Conservation (phyloP, 2,888 invertebrate species). For the Drosophila phalerata region DNA sequence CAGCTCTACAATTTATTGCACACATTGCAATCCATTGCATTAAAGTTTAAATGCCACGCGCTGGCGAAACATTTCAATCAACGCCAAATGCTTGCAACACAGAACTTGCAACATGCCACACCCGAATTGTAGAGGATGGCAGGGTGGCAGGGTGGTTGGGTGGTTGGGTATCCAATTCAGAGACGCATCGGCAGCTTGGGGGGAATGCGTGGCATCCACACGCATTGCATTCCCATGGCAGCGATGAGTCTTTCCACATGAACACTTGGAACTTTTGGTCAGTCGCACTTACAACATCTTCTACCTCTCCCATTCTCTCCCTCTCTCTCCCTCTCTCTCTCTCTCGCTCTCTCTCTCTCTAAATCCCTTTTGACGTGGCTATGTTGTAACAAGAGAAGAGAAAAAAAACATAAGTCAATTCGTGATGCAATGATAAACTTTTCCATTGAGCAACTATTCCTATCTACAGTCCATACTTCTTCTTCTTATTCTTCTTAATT, state of each 20-base stretch:
- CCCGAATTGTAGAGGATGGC: neutral
- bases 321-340: neutral
- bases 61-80: constrained; percentile 75
- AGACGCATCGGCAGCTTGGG: too few relatives aligned
- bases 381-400: constrained; percentile 39
- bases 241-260: constrained; percentile 58
- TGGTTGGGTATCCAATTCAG: neutral
- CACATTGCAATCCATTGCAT: constrained; percentile 66
- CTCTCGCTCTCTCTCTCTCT: neutral
- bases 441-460: constrained; percentile 40
- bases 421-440: constrained; percentile 45
- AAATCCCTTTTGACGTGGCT: constrained; percentile 6
- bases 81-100: constrained; percentile 16
- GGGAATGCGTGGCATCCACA: constrained; percentile 36
- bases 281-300: constrained; percentile 43
- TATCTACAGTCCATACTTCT: constrained; percentile 8
- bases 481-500: neutral
- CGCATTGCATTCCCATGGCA: constrained; percentile 61
- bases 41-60: constrained; percentile 71
- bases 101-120: constrained; percentile 1
- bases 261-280: constrained; percentile 61
- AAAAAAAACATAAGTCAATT: constrained; percentile 52
- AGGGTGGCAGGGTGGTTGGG: too few relatives aligned
- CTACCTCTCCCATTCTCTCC: neutral
- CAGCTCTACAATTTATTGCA: constrained; percentile 52